phyloP scores from a whole-genome alignment of 2,797 vertebrate genomes.

The Molossus molossus region DNA sequence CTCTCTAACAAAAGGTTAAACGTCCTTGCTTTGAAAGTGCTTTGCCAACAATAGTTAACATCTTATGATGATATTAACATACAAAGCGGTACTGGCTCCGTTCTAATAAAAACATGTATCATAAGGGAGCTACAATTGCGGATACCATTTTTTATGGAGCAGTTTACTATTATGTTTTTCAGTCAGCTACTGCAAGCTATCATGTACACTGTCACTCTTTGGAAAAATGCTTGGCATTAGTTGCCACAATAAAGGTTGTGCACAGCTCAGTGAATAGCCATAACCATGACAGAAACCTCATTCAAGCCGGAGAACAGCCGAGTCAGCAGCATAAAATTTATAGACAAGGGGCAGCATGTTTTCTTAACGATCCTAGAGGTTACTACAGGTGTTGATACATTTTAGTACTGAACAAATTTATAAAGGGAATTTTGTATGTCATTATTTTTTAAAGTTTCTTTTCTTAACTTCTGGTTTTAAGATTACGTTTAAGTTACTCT shows the following conservation, averaged over 20 bases:
- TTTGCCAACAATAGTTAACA: neutral
- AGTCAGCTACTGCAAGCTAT: neutral
- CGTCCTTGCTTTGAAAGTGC: neutral
- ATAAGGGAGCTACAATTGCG: neutral
- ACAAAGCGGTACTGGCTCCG: neutral
- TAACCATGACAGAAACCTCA: neutral
- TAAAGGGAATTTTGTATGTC: neutral
- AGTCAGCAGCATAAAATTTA: slow-evolving; percentile 7
- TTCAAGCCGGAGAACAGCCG: neutral
- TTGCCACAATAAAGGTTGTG: neutral
- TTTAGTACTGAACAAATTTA: slow-evolving; percentile 2
- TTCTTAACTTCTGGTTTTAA: neutral
- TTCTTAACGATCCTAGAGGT: neutral
- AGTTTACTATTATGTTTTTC: neutral
- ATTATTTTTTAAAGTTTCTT: neutral
- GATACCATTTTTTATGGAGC: neutral
- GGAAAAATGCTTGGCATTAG: neutral
- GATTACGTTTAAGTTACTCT: neutral
- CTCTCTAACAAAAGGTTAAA: neutral
- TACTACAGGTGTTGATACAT: neutral
- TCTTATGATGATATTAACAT: neutral
- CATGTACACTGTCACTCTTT: neutral
- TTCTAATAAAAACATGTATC: neutral
- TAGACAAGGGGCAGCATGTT: neutral
- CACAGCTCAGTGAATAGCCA: neutral